Conservation (phyloP, 2,113 vertebrate species). For the Salvelinus namaycush region DNA sequence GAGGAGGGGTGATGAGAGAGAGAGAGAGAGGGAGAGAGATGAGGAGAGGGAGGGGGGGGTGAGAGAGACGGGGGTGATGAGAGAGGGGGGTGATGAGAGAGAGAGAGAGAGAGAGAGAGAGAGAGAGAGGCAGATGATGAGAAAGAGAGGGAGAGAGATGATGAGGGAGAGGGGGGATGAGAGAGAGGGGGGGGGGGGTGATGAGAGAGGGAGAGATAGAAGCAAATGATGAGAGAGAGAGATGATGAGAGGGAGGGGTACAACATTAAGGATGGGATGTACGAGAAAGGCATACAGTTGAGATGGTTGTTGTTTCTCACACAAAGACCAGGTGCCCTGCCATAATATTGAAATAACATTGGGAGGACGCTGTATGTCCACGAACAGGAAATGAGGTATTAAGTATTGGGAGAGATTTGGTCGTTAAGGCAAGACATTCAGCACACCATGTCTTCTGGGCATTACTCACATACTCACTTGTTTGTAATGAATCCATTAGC, state of each 20-base stretch:
- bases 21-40: no score
- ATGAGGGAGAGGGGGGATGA: neutral
- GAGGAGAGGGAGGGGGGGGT: no score
- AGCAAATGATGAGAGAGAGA: no score
- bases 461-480: constrained; percentile 9
- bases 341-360: neutral
- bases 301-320: neutral
- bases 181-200: no score
- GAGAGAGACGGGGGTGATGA: no score
- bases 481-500: constrained; percentile 33
- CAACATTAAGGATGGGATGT: neutral
- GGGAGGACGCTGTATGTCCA: neutral
- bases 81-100: no score
- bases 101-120: neutral
- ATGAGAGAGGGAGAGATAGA: neutral
- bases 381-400: neutral
- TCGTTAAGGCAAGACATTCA: neutral
- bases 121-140: no score
- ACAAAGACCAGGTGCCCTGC: neutral
- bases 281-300: neutral
- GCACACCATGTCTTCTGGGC: neutral
- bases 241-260: neutral
- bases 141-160: no score
- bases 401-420: neutral
- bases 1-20: no score